Percentiles rank a stretch among this genome's conserved stretches.
Evolutionary conservation across 2,888 invertebrate genomes (phyloP).

Genomic region (Nematopogon swammerdamellus): DNA sequence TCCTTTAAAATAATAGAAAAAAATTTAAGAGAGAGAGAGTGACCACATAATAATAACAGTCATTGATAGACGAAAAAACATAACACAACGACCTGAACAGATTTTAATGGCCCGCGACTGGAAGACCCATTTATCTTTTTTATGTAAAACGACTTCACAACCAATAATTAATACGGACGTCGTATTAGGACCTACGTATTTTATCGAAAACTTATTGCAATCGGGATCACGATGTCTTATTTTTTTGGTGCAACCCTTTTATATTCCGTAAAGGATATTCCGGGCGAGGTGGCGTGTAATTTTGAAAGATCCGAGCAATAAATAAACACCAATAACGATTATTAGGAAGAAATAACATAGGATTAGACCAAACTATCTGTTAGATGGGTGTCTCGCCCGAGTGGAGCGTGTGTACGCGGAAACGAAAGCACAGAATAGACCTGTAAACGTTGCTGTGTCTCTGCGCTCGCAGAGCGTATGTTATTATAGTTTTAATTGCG

Average conservation of each 20-base stretch:
- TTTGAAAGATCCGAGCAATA: slow-evolving; percentile 50
- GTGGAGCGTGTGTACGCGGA: no score
- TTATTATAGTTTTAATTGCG: background rate
- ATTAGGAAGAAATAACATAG: slow-evolving; percentile 55
- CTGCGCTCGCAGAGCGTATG: background rate
- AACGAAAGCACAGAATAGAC: background rate
- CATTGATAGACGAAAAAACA: slow-evolving; percentile 5
- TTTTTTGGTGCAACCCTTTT: slow-evolving; percentile 56
- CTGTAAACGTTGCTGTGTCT: background rate
- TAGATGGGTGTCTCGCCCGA: background rate
- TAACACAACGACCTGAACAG: slow-evolving; percentile 31
- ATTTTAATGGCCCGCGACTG: slow-evolving; percentile 44
- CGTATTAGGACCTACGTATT: slow-evolving; percentile 21
- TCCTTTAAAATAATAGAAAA: no score
- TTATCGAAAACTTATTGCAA: slow-evolving; percentile 56
- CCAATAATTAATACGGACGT: slow-evolving; percentile 53
- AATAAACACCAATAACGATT: slow-evolving; percentile 57
- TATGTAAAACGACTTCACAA: slow-evolving; percentile 55
- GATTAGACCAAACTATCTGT: slow-evolving; percentile 26
- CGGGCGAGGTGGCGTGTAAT: slow-evolving; percentile 51
- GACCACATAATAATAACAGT: slow-evolving; percentile 32
- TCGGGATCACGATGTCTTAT: slow-evolving; percentile 47
- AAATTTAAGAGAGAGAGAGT: slow-evolving; percentile 24
- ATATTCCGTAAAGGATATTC: slow-evolving; percentile 22
- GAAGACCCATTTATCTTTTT: slow-evolving; percentile 51